Conservation (phyloP, 2,797 vertebrate species). For the Pachyuromys duprasi region DNA sequence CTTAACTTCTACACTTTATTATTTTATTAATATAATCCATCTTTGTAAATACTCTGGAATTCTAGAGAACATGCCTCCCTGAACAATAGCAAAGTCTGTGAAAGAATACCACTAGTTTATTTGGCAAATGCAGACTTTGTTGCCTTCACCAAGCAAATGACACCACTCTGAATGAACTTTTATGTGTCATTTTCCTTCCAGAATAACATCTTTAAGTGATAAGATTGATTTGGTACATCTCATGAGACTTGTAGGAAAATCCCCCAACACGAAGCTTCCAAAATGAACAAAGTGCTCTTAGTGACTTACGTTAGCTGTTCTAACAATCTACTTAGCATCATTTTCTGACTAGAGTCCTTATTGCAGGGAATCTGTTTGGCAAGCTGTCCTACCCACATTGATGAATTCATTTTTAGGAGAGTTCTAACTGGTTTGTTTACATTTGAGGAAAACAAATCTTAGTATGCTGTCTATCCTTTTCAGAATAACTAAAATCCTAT, state of each 20-base stretch:
- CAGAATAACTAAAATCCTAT: not conserved
- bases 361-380: not conserved
- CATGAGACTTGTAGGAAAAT: not conserved
- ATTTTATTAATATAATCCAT: not conserved
- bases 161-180: not conserved
- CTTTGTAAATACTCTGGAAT: accelerated
- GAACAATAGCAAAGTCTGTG: not conserved
- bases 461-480: not conserved
- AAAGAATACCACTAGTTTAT: not conserved
- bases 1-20: not conserved
- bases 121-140: not conserved
- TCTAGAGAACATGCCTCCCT: not conserved
- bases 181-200: not conserved
- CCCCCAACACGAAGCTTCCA: not conserved
- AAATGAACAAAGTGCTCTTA: constrained; percentile 1
- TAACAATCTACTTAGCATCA: not conserved
- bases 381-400: not conserved
- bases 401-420: not conserved
- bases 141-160: not conserved
- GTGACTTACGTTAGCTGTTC: not conserved
- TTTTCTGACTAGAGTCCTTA: not conserved
- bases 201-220: not conserved
- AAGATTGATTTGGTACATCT: not conserved
- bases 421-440: not conserved
- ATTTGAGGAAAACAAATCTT: not conserved